Percentiles rank a stretch among this genome's conserved stretches.
Evolutionary conservation across 2,888 invertebrate genomes (phyloP).

Genomic region (Anodontia alba): DNA sequence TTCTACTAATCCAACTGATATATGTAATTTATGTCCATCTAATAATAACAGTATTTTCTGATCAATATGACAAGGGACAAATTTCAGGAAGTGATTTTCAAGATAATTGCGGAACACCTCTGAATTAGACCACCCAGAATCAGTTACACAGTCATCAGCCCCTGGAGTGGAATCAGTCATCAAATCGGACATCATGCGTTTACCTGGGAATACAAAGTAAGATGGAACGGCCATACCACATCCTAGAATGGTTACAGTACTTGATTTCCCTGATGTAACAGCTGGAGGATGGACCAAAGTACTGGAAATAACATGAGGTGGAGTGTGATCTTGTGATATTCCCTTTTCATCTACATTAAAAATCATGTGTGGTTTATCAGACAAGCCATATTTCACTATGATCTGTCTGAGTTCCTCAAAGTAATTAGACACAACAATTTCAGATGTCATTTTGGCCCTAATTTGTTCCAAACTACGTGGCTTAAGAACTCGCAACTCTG

Average conservation of each 20-base stretch:
- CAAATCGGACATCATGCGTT: constrained; percentile 13
- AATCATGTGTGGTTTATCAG: constrained; percentile 15
- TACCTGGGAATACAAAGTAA: constrained; percentile 29
- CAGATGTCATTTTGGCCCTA: constrained; percentile 30
- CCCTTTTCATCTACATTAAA: constrained; percentile 28
- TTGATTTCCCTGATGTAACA: constrained; percentile 23
- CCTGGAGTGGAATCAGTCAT: constrained; percentile 6
- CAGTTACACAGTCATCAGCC: constrained; percentile 4
- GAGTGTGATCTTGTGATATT: constrained; percentile 5
- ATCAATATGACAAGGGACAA: background rate
- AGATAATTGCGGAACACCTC: constrained; percentile 9
- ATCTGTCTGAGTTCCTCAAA: constrained; percentile 22
- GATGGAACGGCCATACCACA: constrained; percentile 30
- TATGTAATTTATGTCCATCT: constrained; percentile 15
- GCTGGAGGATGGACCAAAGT: background rate
- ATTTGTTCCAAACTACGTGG: constrained; percentile 34
- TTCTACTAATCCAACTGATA: constrained; percentile 31
- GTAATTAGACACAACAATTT: constrained; percentile 10
- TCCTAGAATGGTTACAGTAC: constrained; percentile 14
- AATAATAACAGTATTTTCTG: background rate
- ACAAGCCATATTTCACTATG: background rate
- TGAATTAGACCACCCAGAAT: constrained; percentile 29
- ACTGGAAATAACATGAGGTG: constrained; percentile 11
- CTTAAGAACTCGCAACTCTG: constrained; percentile 34
- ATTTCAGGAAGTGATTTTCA: background rate